Conservation (phyloP, 2,797 vertebrate genomes). For the Naso thynnoides region DNA sequence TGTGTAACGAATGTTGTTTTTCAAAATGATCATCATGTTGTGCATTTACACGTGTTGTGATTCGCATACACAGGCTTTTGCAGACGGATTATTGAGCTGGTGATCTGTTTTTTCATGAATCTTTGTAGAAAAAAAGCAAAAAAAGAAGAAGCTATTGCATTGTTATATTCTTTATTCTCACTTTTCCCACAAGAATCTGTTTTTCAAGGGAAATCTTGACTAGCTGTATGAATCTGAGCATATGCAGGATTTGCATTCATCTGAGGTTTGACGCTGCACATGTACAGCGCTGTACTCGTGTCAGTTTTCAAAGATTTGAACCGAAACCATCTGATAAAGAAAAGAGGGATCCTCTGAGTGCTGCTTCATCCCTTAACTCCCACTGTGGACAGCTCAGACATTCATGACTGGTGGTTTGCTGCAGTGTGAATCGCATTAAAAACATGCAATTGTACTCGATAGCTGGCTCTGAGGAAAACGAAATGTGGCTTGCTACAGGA, state of each 20-base stretch:
- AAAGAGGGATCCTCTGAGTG: slow-evolving; percentile 23
- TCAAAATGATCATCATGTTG: slow-evolving; percentile 27
- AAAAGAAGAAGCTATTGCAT: background rate
- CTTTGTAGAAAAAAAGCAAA: background rate
- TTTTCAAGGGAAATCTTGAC: slow-evolving; percentile 3
- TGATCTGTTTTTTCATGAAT: slow-evolving; percentile 33
- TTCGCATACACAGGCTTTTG: background rate
- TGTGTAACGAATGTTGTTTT: slow-evolving; percentile 55
- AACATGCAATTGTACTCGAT: slow-evolving; percentile 52
- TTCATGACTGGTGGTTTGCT: slow-evolving; percentile 50
- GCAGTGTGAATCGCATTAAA: slow-evolving; percentile 65
- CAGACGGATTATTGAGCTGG: slow-evolving; percentile 6
- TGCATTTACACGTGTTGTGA: background rate
- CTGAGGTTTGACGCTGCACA: slow-evolving; percentile 13
- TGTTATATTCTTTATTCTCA: slow-evolving; percentile 11
- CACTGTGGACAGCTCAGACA: slow-evolving; percentile 44
- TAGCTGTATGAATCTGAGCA: slow-evolving; percentile 4
- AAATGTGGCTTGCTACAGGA: slow-evolving; percentile 18
- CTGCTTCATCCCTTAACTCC: slow-evolving; percentile 46
- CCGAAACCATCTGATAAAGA: slow-evolving; percentile 39
- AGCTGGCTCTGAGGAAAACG: slow-evolving; percentile 55
- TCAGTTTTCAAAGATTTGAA: slow-evolving; percentile 45
- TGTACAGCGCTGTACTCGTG: slow-evolving; percentile 22
- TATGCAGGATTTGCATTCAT: slow-evolving; percentile 34
- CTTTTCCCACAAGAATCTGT: slow-evolving; percentile 30